Evolutionary conservation across 2,113 vertebrate species (phyloP).

Genomic region (Dipodomys stephensi): DNA sequence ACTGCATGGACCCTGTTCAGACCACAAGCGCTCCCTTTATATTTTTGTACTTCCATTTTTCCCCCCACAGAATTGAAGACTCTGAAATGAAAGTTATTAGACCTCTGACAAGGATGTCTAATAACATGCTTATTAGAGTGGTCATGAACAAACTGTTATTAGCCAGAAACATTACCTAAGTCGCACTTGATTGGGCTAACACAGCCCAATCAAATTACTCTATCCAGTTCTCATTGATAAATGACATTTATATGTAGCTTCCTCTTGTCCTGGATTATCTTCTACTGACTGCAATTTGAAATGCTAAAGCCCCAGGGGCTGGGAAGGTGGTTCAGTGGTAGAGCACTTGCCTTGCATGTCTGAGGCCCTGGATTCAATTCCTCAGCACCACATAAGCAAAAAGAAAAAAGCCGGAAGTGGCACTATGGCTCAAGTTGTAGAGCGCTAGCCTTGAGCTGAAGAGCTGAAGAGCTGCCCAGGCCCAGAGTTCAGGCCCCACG

Average conservation of each 20-base stretch:
- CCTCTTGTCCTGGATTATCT: constrained; percentile 54
- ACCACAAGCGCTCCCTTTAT: constrained; percentile 63
- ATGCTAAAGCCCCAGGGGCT: not conserved
- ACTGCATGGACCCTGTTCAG: constrained; percentile 47
- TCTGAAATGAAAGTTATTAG: constrained; percentile 69
- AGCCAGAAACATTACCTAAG: constrained; percentile 50
- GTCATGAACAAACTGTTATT: constrained; percentile 72
- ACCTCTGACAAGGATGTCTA: constrained; percentile 60
- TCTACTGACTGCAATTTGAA: no score
- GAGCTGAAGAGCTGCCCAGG: no score
- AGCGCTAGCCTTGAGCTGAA: no score
- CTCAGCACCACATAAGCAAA: no score
- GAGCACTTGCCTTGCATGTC: no score
- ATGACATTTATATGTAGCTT: constrained; percentile 70
- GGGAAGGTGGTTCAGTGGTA: no score
- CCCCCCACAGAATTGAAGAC: constrained; percentile 27
- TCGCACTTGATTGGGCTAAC: constrained; percentile 68
- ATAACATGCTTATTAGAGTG: constrained; percentile 69
- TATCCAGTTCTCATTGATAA: constrained; percentile 69
- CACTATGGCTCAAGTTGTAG: no score
- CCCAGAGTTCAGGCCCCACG: no score
- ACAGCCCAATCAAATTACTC: constrained; percentile 69
- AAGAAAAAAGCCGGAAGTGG: no score
- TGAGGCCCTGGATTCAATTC: no score
- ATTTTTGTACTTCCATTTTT: constrained; percentile 62